A percentile compares a stretch with the other conserved stretches of the same genome.
These are phyloP conservation scores for Tragelaphus imberbis DNA, from an alignment of 2,113 vertebrate species.

Conservation along the genomic window DNA sequence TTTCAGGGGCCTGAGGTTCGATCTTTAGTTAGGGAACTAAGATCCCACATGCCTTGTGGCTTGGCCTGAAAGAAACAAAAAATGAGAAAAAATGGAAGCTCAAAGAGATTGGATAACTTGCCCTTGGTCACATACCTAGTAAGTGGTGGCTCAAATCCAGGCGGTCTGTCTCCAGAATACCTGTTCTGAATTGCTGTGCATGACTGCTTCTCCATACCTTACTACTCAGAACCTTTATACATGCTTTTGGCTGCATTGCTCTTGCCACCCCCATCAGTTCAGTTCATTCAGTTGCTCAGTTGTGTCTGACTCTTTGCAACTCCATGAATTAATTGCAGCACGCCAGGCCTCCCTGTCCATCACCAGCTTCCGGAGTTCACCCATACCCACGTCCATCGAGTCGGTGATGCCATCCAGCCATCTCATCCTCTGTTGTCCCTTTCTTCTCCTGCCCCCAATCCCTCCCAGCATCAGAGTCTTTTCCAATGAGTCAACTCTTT, in stretches of 20 bases:
- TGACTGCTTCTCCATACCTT: background rate
- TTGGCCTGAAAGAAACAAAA: background rate
- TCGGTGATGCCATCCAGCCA: too few relatives aligned
- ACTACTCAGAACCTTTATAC: background rate
- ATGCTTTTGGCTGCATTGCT: background rate
- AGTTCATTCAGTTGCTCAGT: too few relatives aligned
- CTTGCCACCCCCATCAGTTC: background rate
- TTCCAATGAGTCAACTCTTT: too few relatives aligned
- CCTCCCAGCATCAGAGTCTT: too few relatives aligned
- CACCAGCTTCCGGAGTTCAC: too few relatives aligned
- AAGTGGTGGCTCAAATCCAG: background rate
- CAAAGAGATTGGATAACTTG: background rate
- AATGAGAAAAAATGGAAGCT: background rate
- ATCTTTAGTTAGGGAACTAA: background rate
- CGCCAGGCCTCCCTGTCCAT: too few relatives aligned
- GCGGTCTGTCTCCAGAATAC: background rate
- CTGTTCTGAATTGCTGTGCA: background rate
- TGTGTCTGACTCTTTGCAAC: too few relatives aligned
- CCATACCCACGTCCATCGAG: too few relatives aligned
- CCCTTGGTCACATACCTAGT: background rate
- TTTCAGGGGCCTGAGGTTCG: background rate
- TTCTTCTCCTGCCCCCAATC: too few relatives aligned
- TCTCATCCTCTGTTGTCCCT: too few relatives aligned
- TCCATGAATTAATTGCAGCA: too few relatives aligned
- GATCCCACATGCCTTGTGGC: background rate